Base-by-base conservation (phyloP, 2,113 vertebrate species). In the Alectura lathami region DNA sequence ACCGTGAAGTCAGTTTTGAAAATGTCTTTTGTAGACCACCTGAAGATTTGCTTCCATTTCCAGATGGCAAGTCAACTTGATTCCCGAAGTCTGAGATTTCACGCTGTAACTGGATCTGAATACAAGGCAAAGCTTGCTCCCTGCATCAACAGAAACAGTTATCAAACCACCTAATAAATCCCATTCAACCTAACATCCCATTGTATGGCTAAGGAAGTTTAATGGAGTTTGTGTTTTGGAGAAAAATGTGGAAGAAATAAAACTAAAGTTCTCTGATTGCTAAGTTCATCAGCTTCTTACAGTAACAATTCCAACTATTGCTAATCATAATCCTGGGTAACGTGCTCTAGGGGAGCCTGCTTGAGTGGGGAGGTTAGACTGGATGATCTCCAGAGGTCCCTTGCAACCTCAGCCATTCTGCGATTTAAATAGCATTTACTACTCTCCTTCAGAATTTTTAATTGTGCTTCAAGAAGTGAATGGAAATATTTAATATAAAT, bases 1-100 rank as follows among this genome's bases (percentile, higher is more conserved):
- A 99, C 91, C 99, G 98, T 72, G 99, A 99, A 74, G 99, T 99
- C 95, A 99, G 97, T 97, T 99, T 99, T 70, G 99, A 99, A 97
- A 99, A 99, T 0, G 99, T 99, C 97, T 99, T 99, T 89, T 99
- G 99, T 22, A 99, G 96, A 21, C 99, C 99, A 32, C 99, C 98
- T 17, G 99, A 98, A 79, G 98, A 96, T 96, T 99, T 99, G 94
- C 98, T 98, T 96, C 98, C 98, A 56, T 98, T 98, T 88, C 99
- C 99, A 2, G 98, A 94, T 2, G 99, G 98, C 93, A 99, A 96
- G 94, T 99, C 99, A 11, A 86, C 91, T 40, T 98, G 99, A 86
- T 95, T 97, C 67, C 98, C 97, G 42, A 98, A 99, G 64, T 99
- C 99, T 8, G 98, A 98, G 77, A 96, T 98, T 72, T 99, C 99